phyloP scores from a whole-genome alignment of 2,888 invertebrate species.

The Netelia fuscicornis region DNA sequence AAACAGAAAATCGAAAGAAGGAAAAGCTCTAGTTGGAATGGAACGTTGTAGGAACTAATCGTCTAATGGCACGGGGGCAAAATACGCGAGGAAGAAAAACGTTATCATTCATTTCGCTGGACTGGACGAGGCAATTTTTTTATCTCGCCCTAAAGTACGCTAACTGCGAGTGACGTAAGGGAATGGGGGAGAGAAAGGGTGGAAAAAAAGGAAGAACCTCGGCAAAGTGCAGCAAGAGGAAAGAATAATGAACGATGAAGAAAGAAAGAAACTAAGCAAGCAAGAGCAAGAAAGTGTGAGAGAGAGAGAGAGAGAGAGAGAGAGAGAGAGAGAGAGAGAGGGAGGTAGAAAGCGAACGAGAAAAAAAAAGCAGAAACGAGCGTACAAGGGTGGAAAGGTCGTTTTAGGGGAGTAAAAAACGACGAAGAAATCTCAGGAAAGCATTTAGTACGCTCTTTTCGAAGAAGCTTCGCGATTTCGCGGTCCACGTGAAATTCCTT shows the following conservation, averaged over 20 bases:
- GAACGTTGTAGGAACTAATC: not conserved
- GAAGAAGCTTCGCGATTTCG: too few species aligned
- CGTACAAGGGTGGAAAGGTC: too few species aligned
- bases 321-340: too few species aligned
- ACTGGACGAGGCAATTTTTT: conserved; percentile 11
- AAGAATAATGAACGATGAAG: conserved; percentile 12
- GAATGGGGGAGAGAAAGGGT: conserved; percentile 3
- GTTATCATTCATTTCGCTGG: conserved; percentile 28
- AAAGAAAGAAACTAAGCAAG: conserved; percentile 20
- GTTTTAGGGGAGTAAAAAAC: too few species aligned
- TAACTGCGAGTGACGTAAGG: conserved; percentile 26
- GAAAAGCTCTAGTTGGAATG: not conserved
- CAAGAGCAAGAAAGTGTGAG: not conserved
- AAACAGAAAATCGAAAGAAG: not conserved
- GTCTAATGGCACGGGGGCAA: not conserved
- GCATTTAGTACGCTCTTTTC: too few species aligned
- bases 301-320: too few species aligned
- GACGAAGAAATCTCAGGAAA: too few species aligned
- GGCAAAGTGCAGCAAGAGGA: conserved; percentile 26
- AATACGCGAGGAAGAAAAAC: not conserved
- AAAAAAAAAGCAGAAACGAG: too few species aligned
- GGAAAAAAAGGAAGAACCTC: conserved; percentile 55
- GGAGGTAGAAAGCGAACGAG: too few species aligned
- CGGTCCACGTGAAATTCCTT: too few species aligned
- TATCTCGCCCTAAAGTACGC: not conserved